Evolutionary conservation across 2,797 vertebrate species (phyloP).

Genomic region (Falco rusticolus): DNA sequence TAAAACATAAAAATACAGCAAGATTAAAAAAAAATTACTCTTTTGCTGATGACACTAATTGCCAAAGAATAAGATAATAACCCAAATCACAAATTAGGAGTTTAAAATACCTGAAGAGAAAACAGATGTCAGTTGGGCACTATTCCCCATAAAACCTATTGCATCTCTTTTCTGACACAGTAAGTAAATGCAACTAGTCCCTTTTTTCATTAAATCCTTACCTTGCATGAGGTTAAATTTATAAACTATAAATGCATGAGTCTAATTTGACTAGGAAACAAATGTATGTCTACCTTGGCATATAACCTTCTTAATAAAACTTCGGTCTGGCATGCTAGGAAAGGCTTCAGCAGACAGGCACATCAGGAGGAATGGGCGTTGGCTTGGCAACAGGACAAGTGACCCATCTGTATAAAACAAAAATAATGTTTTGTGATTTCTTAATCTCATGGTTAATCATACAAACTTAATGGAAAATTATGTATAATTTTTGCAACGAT

Average conservation of each 20-base stretch:
- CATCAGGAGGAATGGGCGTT: not conserved
- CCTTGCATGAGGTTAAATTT: not conserved
- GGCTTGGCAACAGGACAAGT: not conserved
- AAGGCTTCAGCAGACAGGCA: not conserved
- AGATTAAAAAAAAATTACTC: not conserved
- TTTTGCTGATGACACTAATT: not conserved
- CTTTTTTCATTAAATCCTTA: not conserved
- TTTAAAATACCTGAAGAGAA: not conserved
- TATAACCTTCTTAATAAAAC: not conserved
- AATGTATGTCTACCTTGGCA: not conserved
- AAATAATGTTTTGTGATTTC: not conserved
- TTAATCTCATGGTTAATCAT: not conserved
- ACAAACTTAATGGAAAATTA: not conserved
- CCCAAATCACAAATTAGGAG: not conserved
- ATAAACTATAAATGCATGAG: not conserved
- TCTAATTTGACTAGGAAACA: not conserved
- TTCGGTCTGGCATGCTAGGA: not conserved
- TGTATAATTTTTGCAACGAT: not conserved
- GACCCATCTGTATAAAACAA: not conserved
- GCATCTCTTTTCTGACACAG: not conserved
- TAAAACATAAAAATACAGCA: not conserved
- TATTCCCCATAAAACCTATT: not conserved
- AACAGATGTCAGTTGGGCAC: not conserved
- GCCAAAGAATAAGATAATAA: not conserved
- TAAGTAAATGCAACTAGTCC: not conserved